Conservation (phyloP, 2,113 vertebrate genomes). For the Anguilla japonica region DNA sequence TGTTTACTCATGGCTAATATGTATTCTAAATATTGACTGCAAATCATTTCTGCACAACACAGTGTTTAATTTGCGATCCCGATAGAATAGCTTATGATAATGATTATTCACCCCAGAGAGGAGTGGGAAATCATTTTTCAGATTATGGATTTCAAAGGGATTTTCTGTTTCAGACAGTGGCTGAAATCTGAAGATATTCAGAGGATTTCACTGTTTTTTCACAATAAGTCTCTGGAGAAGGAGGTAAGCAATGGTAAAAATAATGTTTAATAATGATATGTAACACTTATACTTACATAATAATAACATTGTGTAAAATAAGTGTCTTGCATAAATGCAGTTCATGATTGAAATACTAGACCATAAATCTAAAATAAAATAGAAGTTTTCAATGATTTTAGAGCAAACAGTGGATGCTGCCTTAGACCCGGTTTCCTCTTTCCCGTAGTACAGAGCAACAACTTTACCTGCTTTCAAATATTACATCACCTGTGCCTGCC, state of each 20-base stretch:
- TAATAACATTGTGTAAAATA: neutral
- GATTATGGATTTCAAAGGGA: neutral
- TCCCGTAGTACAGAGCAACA: conserved; percentile 86
- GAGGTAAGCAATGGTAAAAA: conserved; percentile 74
- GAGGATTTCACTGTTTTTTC: conserved; percentile 95
- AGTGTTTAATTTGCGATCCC: neutral
- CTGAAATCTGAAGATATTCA: conserved; percentile 98
- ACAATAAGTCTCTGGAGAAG: conserved; percentile 91
- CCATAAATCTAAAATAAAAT: neutral
- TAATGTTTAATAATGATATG: neutral
- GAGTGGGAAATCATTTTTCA: too few relatives aligned
- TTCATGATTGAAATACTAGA: neutral
- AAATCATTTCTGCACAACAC: neutral
- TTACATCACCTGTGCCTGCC: conserved; percentile 91
- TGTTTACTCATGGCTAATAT: neutral
- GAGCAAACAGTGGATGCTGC: neutral
- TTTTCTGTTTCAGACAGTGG: conserved; percentile 81
- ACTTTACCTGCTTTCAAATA: conserved; percentile 97
- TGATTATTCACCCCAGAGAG: neutral
- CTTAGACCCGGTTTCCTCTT: conserved; percentile 28
- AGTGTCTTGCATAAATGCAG: neutral
- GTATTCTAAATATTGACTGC: neutral
- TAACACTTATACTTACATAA: neutral
- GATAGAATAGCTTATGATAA: neutral
- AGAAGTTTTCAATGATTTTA: neutral